Evolutionary conservation across 2,888 invertebrate species (phyloP).

Genomic region (Aphodius sticticus): DNA sequence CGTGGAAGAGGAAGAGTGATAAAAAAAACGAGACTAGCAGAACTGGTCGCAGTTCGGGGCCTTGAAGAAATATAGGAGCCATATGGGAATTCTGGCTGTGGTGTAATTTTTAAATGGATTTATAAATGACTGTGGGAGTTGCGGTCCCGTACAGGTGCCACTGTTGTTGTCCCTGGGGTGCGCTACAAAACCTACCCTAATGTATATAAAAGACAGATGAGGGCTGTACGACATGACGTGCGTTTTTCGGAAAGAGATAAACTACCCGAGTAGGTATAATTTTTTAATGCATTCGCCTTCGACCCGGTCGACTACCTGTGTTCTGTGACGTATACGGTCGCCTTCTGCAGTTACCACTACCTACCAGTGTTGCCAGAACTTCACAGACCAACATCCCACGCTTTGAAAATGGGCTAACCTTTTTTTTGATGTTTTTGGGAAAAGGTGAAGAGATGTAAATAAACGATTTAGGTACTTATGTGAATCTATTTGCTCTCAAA

Average conservation of each 20-base stretch:
- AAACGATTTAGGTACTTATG: no score
- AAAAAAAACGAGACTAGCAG: not conserved
- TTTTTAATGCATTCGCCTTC: constrained; percentile 36
- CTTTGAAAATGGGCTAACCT: not conserved
- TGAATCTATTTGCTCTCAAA: no score
- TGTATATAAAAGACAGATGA: constrained; percentile 36
- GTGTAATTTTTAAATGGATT: constrained; percentile 37
- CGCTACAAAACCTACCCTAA: constrained; percentile 36
- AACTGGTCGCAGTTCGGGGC: not conserved
- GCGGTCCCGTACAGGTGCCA: constrained; percentile 32
- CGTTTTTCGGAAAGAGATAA: constrained; percentile 36
- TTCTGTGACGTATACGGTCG: constrained; percentile 19
- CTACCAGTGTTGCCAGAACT: not conserved
- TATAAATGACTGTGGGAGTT: constrained; percentile 37
- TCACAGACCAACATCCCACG: not conserved
- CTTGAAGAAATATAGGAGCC: not conserved
- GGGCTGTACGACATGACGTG: constrained; percentile 34
- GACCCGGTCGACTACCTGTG: constrained; percentile 36
- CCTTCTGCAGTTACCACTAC: not conserved
- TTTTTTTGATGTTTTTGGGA: no score
- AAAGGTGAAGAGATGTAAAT: no score
- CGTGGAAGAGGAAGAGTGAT: not conserved
- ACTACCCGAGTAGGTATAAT: constrained; percentile 35
- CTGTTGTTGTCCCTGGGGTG: constrained; percentile 31
- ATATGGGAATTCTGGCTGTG: not conserved